Conservation (phyloP, 2,888 invertebrate genomes). For the Xestia ashworthii region DNA sequence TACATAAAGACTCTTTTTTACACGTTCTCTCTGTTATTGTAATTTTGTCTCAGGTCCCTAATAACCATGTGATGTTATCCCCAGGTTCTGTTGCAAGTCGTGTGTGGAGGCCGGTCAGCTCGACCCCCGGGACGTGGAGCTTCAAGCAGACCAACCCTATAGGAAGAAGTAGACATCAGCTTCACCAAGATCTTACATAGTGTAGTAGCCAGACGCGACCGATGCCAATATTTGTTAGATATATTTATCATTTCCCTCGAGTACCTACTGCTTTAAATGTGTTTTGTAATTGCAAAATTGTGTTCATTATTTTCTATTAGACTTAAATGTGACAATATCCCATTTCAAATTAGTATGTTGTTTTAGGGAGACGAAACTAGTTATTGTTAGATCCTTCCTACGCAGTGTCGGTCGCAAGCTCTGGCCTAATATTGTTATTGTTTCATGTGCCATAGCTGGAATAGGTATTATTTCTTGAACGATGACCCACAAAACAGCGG, state of each 20-base stretch:
- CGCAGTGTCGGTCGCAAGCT: slow-evolving; percentile 55
- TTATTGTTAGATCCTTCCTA: slow-evolving; percentile 18
- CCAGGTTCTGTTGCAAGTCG: slow-evolving; percentile 97
- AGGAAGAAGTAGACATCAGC: slow-evolving; percentile 71
- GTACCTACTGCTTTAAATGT: slow-evolving; percentile 34
- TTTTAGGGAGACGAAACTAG: slow-evolving; percentile 21
- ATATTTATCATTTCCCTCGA: neutral
- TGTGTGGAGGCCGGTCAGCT: slow-evolving; percentile 97
- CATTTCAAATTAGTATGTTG: slow-evolving; percentile 8
- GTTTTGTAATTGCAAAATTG: slow-evolving; percentile 32
- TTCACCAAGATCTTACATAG: slow-evolving; percentile 46
- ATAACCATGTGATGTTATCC: slow-evolving; percentile 6
- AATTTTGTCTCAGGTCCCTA: neutral
- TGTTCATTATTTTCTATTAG: slow-evolving; percentile 24
- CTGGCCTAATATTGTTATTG: slow-evolving; percentile 53
- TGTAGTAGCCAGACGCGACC: slow-evolving; percentile 53
- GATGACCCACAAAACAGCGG: slow-evolving; percentile 27
- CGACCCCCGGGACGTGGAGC: slow-evolving; percentile 74
- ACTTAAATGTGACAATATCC: neutral
- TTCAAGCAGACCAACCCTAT: slow-evolving; percentile 77
- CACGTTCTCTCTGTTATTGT: neutral
- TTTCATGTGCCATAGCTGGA: slow-evolving; percentile 70
- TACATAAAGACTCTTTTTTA: neutral
- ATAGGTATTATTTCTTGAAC: slow-evolving; percentile 39
- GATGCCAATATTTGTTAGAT: slow-evolving; percentile 17